Conservation (phyloP, 1,140 invertebrate genomes). For the Wasmannia auropunctata region DNA sequence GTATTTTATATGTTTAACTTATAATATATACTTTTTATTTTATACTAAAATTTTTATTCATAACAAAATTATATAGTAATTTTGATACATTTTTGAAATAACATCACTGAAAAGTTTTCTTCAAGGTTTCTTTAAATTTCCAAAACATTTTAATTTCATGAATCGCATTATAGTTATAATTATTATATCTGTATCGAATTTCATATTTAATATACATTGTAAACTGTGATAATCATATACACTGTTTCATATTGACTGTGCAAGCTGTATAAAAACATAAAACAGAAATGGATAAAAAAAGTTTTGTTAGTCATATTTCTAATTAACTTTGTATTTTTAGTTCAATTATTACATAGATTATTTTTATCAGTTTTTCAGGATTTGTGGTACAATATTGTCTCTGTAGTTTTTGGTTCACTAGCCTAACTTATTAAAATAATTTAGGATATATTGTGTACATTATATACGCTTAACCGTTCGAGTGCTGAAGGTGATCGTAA, state of each 20-base stretch:
- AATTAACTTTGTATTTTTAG: constrained; percentile 8
- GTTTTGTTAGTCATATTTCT: constrained; percentile 9
- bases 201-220: too few relatives aligned
- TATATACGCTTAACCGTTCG: constrained; percentile 19
- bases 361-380: constrained; percentile 31
- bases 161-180: not conserved
- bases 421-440: constrained; percentile 75
- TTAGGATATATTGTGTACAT: constrained; percentile 77
- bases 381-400: constrained; percentile 75
- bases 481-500: not conserved
- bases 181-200: not conserved
- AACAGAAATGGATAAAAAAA: not conserved
- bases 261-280: not conserved
- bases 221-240: not conserved
- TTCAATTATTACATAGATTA: constrained; percentile 45
- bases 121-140: not conserved
- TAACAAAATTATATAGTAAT: too few relatives aligned
- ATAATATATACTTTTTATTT: not conserved
- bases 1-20: not conserved
- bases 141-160: not conserved
- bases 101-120: not conserved
- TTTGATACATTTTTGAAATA: not conserved
- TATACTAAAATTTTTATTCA: not conserved
- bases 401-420: constrained; percentile 61
- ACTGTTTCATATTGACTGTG: not conserved